Base-by-base conservation (phyloP, 2,888 invertebrate genomes). In the Anaspis maculata region DNA sequence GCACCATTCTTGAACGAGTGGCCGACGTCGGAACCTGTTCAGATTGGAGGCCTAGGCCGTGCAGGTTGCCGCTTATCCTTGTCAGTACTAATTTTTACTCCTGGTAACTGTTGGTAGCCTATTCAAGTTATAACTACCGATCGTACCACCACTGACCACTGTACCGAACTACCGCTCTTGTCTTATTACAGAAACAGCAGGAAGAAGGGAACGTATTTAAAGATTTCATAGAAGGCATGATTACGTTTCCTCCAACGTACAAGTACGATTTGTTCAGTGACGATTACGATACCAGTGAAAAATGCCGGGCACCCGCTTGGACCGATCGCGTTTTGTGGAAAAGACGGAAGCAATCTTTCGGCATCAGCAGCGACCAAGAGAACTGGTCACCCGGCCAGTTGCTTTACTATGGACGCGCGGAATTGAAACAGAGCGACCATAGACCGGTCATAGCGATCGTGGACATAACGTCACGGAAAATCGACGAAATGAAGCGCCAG, bases 261-360 rank as follows among this genome's bases (percentile, higher is more conserved):
- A 99, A 98, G 62, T 98, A 98, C 61, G 98, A 98, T 69, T 70
- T 96, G 34, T 97, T 97, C 62, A 95, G 94, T 53, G 94, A 97
- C 62, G 96, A 97, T 66, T 98, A 96, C 61, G 98, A 98, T 63
- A 97, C 98, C 0, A 96, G 96, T 59, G 98, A 99, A 62, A 98
- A 98, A 67, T 83, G 84, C 58, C 76, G 97, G 37, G 87, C 91
- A 1, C 98, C 98, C 0, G 97, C 98, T 3, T 98, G 95, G 95
- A 98, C 98, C 0, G 98, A 98, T 66, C 73, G 98, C 41, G 77
- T 98, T n/a, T 69, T 98, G 36, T 97, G 95, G 91, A 82, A 86
- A 58, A 76, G 89, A 38, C 72, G 85, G 47, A 82, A 79, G 56
- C 74, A 83, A 35, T 72, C 80, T 13, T 73, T 80, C 13, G 85